phyloP scores from a whole-genome alignment of 2,797 vertebrate species.

The Danionella dracula region DNA sequence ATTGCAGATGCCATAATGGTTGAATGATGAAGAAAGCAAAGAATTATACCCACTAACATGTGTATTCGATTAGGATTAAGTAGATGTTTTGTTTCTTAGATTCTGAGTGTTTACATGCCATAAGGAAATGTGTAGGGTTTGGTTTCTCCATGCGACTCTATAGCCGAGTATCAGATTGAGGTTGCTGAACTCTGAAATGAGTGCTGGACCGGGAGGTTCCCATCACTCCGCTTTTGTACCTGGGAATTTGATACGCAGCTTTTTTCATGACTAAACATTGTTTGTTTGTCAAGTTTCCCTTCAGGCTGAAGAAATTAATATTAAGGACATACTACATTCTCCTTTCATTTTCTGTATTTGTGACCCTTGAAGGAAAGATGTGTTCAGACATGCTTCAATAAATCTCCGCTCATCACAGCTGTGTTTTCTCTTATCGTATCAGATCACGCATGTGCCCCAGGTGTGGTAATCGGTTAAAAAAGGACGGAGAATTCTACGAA shows the following conservation, averaged over 20 bases:
- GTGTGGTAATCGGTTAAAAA: neutral
- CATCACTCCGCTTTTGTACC: neutral
- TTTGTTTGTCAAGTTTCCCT: neutral
- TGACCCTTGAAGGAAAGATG: no score
- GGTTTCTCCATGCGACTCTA: neutral
- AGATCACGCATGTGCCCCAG: neutral
- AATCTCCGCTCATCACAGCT: neutral
- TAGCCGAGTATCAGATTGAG: neutral
- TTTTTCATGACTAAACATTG: neutral
- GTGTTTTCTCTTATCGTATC: neutral
- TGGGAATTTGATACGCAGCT: no score
- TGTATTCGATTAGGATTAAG: no score
- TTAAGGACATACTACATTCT: no score
- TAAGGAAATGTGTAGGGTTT: neutral
- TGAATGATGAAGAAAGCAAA: no score
- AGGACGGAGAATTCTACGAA: neutral
- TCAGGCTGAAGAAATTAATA: neutral
- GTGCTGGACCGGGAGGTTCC: neutral
- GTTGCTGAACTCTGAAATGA: neutral
- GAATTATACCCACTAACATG: no score
- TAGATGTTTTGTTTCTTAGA: no score
- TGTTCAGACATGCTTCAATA: neutral
- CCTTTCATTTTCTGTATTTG: no score
- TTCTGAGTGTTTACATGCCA: neutral
- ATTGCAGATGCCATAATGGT: no score